A percentile compares a stretch with the other conserved stretches of the same genome.
Conservation (phyloP, 2,888 invertebrate genomes). For the Phengaris alcon region DNA sequence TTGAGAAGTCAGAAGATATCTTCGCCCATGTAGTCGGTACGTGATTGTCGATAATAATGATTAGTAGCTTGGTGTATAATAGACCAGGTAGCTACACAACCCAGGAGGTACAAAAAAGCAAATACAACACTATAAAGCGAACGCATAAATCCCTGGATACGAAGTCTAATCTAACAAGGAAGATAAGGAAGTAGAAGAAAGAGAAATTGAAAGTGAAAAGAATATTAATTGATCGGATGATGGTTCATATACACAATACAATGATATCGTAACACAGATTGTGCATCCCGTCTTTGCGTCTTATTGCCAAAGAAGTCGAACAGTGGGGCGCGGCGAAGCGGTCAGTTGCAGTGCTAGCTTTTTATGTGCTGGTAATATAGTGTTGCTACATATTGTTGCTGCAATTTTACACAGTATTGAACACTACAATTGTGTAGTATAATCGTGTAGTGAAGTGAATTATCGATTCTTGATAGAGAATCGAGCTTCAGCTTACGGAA, state of each 20-base stretch:
- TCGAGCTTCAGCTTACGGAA: neutral
- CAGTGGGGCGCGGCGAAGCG: slow-evolving; percentile 60
- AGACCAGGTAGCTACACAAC: too few species aligned
- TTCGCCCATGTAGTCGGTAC: too few species aligned
- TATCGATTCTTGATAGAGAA: neutral
- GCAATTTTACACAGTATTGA: neutral
- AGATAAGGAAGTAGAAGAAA: slow-evolving; percentile 34
- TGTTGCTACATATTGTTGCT: neutral
- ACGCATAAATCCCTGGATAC: slow-evolving; percentile 50
- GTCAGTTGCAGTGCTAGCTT: slow-evolving; percentile 48
- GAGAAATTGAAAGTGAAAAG: slow-evolving; percentile 40
- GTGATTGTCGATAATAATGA: too few species aligned
- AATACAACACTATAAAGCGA: slow-evolving; percentile 33
- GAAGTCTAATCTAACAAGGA: slow-evolving; percentile 38
- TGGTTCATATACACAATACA: slow-evolving; percentile 59
- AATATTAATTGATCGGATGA: slow-evolving; percentile 51
- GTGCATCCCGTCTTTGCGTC: slow-evolving; percentile 50
- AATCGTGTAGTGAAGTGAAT: slow-evolving; percentile 21
- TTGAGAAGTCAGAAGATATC: too few species aligned
- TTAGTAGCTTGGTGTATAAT: too few species aligned
- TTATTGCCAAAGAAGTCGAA: slow-evolving; percentile 55
- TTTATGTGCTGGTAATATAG: slow-evolving; percentile 24
- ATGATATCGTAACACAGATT: slow-evolving; percentile 61
- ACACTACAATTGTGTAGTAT: neutral
- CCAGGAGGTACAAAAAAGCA: neutral